These are phyloP conservation scores for Apis laboriosa DNA, from an alignment of 1,140 invertebrate genomes.

Conservation along the genomic window DNA sequence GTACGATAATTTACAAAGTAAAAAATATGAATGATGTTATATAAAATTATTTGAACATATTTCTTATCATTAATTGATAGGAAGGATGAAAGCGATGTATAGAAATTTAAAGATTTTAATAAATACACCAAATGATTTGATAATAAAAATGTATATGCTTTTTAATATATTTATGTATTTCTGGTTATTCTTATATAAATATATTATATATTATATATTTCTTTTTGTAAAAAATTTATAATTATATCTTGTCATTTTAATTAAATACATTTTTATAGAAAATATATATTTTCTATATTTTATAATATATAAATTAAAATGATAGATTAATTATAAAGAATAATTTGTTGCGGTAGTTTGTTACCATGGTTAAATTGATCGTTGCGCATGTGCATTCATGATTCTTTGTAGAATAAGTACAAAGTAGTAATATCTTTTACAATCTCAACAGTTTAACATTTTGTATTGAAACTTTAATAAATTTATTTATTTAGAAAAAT, in stretches of 20 bases:
- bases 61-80: not conserved
- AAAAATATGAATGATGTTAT: not conserved
- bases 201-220: not conserved
- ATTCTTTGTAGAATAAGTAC: not conserved
- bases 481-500: not conserved
- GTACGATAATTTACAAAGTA: not conserved
- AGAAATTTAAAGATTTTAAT: not conserved
- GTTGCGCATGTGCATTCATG: slow-evolving; percentile 5
- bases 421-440: not conserved
- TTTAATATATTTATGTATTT: slow-evolving; percentile 7
- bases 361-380: slow-evolving; percentile 75
- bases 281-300: not conserved
- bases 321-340: not conserved
- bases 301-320: not conserved
- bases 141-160: slow-evolving; percentile 36
- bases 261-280: not conserved
- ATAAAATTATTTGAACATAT: not conserved
- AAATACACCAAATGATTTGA: slow-evolving; percentile 10
- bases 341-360: slow-evolving; percentile 36
- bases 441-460: not conserved
- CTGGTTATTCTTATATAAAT: not conserved
- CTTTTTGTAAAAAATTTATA: not conserved
- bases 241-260: not conserved
- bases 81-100: no score
- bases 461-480: not conserved